Evolutionary conservation across 1,140 invertebrate genomes (phyloP), one percentile per base, ranked within the genome.

Genomic region (Calycopis cecrops): DNA sequence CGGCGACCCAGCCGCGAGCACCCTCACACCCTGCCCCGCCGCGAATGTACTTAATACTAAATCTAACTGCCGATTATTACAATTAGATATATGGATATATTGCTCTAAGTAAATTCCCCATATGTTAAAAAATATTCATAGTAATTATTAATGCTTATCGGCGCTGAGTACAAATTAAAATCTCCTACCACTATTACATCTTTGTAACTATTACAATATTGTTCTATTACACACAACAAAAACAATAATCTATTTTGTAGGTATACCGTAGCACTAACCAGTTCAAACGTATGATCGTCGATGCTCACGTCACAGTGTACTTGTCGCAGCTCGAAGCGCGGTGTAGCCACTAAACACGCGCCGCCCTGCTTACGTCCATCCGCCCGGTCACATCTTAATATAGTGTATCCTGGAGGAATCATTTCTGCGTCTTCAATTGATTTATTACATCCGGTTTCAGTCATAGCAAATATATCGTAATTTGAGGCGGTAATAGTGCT

Each of bases 101-200:
- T 65, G 35, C 34, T 48, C 44, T 64, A 52, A 59, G 38, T 59
- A 51, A 68, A 62, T 52, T 48, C 60, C 52, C 65, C 60, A 56
- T 40, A 68, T 6, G 48, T 35, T 48, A 58, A 4, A 52, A 65
- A 60, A 55, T 35, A 68, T 48, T 64, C 60, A 40, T 53, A 62
- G 50, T 69, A 68, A 52, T 59, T 59, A 40, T 1, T 50, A 35
- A 62, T 12, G 48, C 54, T 53, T 35, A 44, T 7, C 7, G 35
- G n/a, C 51, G 60, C 49, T 2, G 62, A 65, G 48, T 58, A 55
- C 33, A 67, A 57, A 58, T 67, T 67, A 56, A 61, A 62, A 52
- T 64, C 65, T 37, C 65, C 62, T n/a, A 67, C 18, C 10, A 64
- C 52, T 17, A 64, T 55, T 54, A 64, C 11, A 9, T 61, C 17